Conservation (phyloP, 2,113 vertebrate genomes). For the Ariopsis seemanni region DNA sequence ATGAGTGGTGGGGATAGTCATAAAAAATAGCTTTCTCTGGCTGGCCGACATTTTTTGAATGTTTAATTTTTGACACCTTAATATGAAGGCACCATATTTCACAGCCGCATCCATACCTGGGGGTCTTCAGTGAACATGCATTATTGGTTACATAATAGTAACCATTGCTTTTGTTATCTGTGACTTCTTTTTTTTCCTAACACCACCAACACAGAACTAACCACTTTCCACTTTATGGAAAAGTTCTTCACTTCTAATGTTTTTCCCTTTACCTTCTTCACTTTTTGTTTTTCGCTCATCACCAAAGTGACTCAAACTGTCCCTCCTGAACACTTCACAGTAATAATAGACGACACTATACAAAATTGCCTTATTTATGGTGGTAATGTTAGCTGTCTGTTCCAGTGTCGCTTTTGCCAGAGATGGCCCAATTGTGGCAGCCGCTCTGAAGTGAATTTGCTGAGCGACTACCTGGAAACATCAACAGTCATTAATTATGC, state of each 20-base stretch:
- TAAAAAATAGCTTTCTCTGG: conserved; percentile 73
- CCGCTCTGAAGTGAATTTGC: conserved; percentile 72
- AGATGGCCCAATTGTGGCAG: conserved; percentile 62
- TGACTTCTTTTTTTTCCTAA: neutral
- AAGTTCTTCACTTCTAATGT: conserved; percentile 57
- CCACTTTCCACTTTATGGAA: conserved; percentile 40
- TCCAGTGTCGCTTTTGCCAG: conserved; percentile 67
- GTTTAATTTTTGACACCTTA: conserved; percentile 72
- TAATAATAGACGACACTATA: conserved; percentile 76
- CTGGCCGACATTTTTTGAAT: conserved; percentile 67
- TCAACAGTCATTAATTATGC: conserved; percentile 83
- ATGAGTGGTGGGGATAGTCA: conserved; percentile 72
- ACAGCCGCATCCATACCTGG: neutral
- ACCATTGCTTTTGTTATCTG: neutral
- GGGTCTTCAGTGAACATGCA: neutral
- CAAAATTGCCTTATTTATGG: conserved; percentile 79
- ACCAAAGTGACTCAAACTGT: conserved; percentile 67
- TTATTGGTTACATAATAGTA: neutral
- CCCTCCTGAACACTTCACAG: conserved; percentile 63
- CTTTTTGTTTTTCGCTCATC: conserved; percentile 49
- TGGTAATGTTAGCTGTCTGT: conserved; percentile 76
- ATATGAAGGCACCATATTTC: conserved; percentile 42
- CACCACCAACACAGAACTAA: neutral
- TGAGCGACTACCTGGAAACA: conserved; percentile 79
- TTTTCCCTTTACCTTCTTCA: conserved; percentile 1